Percentiles rank a stretch among this genome's conserved stretches.
These are phyloP conservation scores for Macropus fuliginosus DNA, from an alignment of 2,797 vertebrate genomes.

Conservation along the genomic window DNA sequence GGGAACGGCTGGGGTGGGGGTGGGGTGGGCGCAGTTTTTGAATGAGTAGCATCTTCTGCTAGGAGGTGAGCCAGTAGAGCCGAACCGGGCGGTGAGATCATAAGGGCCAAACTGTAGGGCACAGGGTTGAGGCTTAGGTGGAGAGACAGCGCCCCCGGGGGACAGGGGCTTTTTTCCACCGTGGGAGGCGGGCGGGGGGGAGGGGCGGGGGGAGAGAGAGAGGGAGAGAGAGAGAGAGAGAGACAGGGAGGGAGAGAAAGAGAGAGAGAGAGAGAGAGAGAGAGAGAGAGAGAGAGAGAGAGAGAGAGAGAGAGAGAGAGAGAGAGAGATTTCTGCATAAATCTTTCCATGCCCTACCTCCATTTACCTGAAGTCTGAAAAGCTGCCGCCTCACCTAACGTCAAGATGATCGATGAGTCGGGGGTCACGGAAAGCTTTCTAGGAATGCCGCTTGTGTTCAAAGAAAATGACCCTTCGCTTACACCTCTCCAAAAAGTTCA, in stretches of 20 bases:
- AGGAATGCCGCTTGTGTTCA: slow-evolving; percentile 64
- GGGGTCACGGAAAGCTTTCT: slow-evolving; percentile 53
- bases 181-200: not conserved
- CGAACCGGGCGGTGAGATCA: not conserved
- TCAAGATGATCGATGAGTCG: slow-evolving; percentile 54
- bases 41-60: slow-evolving; percentile 45
- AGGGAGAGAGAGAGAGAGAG: not conserved
- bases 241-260: not conserved
- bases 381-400: slow-evolving; percentile 65
- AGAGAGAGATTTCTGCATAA: not conserved
- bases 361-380: slow-evolving; percentile 48
- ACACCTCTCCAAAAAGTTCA: slow-evolving; percentile 63
- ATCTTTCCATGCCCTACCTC: not conserved
- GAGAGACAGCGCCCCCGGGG: not conserved
- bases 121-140: not conserved
- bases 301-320: not conserved
- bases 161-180: not conserved
- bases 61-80: not conserved
- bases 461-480: not conserved
- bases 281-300: not conserved
- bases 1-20: not conserved
- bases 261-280: no score
- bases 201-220: accelerated
- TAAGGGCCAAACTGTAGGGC: not conserved
- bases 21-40: not conserved